phyloP scores from a whole-genome alignment of 2,888 invertebrate genomes.

The Eumacrocentrus americanus region DNA sequence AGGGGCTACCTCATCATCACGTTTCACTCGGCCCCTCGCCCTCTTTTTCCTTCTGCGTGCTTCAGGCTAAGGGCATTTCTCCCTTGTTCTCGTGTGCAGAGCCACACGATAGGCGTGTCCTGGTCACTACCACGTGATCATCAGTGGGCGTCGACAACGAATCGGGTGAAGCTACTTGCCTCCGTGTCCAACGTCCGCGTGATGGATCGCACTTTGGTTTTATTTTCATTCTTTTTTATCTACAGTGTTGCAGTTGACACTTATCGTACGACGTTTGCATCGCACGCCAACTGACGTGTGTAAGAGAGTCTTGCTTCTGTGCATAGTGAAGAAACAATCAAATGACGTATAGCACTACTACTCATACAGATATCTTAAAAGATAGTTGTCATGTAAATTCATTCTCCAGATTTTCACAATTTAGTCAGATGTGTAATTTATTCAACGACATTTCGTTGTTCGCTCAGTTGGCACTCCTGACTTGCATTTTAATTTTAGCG shows the following conservation, averaged over 20 bases:
- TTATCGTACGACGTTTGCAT: constrained; percentile 45
- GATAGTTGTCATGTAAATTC: too few relatives aligned
- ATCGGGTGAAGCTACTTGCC: constrained; percentile 41
- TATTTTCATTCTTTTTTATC: constrained; percentile 60
- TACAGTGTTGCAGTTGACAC: constrained; percentile 60
- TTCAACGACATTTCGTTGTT: too few relatives aligned
- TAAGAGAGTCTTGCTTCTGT: neutral
- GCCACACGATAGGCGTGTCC: constrained; percentile 41
- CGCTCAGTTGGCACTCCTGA: too few relatives aligned
- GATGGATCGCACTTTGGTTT: constrained; percentile 58
- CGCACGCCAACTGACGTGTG: neutral
- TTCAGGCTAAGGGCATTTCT: constrained; percentile 36
- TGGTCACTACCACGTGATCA: constrained; percentile 34
- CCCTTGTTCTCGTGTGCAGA: constrained; percentile 29
- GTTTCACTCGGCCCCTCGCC: neutral
- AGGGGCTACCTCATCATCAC: constrained; percentile 10
- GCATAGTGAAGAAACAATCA: neutral
- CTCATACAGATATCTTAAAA: too few relatives aligned
- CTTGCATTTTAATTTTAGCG: too few relatives aligned
- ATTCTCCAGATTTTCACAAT: too few relatives aligned
- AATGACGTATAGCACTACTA: too few relatives aligned
- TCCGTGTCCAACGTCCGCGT: constrained; percentile 51
- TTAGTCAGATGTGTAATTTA: too few relatives aligned
- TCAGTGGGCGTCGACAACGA: constrained; percentile 52
- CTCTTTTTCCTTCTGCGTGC: constrained; percentile 2